A percentile compares a stretch with the other conserved stretches of the same genome.
phyloP scores from a whole-genome alignment of 2,797 vertebrate genomes.

The Hydrocynus forskahlii region DNA sequence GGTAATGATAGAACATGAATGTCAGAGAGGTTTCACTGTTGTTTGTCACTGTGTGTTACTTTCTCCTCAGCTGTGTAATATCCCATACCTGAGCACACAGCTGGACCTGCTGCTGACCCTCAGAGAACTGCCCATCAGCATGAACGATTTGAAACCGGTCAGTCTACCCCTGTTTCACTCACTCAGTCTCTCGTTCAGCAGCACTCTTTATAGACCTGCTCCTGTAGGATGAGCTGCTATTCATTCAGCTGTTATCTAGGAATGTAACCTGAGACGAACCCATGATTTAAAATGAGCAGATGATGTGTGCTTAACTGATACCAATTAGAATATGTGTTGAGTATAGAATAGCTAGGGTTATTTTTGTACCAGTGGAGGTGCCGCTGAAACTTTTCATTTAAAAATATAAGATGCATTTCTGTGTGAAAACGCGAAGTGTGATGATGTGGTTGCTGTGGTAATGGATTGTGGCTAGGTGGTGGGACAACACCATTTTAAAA shows the following conservation, averaged over 20 bases:
- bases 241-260: not conserved
- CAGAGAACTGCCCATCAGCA: conserved; percentile 80
- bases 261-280: not conserved
- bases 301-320: not conserved
- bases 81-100: conserved; percentile 79
- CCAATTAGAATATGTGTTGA: not conserved
- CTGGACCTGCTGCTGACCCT: conserved; percentile 83
- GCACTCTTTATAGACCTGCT: not conserved
- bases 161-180: conserved; percentile 58
- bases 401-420: too few relatives aligned
- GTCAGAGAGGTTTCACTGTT: not conserved
- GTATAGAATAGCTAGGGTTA: not conserved
- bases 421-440: too few relatives aligned
- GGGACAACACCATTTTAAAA: too few relatives aligned
- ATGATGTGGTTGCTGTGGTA: too few relatives aligned
- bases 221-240: not conserved
- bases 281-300: conserved; percentile 1
- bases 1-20: not conserved
- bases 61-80: conserved; percentile 84
- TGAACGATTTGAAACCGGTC: conserved; percentile 81
- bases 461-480: too few relatives aligned
- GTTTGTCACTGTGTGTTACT: conserved; percentile 17
- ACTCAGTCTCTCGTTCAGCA: not conserved
- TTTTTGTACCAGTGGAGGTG: not conserved
- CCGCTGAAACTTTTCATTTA: not conserved